A percentile compares a stretch with the other conserved stretches of the same genome.
Evolutionary conservation across 2,797 vertebrate genomes (phyloP).

Genomic region (Gymnoscopelus microlampas): DNA sequence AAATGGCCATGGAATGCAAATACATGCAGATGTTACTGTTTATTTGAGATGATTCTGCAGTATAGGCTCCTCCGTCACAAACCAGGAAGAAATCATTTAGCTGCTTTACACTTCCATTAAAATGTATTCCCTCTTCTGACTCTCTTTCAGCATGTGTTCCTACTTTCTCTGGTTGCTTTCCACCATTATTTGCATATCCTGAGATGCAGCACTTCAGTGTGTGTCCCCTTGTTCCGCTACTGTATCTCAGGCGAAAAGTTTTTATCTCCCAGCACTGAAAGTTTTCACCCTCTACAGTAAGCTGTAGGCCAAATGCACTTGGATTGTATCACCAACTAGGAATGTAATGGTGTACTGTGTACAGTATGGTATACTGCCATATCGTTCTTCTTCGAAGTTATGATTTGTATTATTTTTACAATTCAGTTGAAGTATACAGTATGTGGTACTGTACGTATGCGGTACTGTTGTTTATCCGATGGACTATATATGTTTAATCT

Average conservation of each 20-base stretch:
- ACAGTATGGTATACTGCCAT: too few species aligned
- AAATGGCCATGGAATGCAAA: slow-evolving; percentile 38
- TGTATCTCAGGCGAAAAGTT: background rate
- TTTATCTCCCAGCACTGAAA: background rate
- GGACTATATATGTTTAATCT: too few species aligned
- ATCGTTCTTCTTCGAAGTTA: too few species aligned
- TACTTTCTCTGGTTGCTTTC: slow-evolving; percentile 1
- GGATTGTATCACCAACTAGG: too few species aligned
- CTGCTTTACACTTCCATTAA: slow-evolving; percentile 9
- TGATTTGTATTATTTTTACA: too few species aligned
- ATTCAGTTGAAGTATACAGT: too few species aligned
- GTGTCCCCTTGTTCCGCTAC: background rate
- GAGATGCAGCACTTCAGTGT: slow-evolving; percentile 22
- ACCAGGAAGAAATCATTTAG: slow-evolving; percentile 16
- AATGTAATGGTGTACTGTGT: too few species aligned
- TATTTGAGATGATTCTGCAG: slow-evolving; percentile 29
- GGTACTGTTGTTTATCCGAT: too few species aligned
- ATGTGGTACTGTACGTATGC: too few species aligned
- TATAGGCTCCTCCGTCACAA: slow-evolving; percentile 15
- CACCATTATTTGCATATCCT: slow-evolving; percentile 40
- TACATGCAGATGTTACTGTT: slow-evolving; percentile 48
- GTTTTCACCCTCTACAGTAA: background rate
- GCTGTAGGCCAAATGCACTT: too few species aligned
- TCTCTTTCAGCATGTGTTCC: slow-evolving; percentile 26
- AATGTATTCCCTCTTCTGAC: slow-evolving; percentile 19